Evolutionary conservation across 1,140 invertebrate genomes (phyloP).

Genomic region (Pogonomyrmex barbatus): DNA sequence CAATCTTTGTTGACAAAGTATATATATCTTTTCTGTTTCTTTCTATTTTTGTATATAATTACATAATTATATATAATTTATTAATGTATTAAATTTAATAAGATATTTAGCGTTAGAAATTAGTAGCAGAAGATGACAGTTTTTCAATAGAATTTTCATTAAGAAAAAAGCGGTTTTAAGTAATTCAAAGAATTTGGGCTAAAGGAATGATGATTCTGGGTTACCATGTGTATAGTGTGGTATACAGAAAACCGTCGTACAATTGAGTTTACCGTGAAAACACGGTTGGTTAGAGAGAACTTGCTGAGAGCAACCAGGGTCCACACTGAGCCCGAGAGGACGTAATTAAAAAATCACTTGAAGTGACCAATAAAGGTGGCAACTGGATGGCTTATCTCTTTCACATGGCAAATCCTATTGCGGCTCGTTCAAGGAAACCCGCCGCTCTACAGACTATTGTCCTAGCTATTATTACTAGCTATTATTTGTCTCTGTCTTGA

Average conservation of each 20-base stretch:
- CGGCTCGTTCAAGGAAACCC: conserved; percentile 60
- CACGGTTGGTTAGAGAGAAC: conserved; percentile 48
- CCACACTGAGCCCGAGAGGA: conserved; percentile 51
- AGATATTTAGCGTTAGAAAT: neutral
- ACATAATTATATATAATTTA: no score
- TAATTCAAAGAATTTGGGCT: conserved; percentile 25
- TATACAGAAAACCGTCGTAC: conserved; percentile 51
- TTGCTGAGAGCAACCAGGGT: conserved; percentile 49
- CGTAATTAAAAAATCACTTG: conserved; percentile 78
- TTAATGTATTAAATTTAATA: neutral
- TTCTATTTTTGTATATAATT: neutral
- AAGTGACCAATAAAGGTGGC: conserved; percentile 67
- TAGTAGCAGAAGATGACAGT: neutral
- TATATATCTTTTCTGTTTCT: neutral
- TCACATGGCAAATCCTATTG: conserved; percentile 67
- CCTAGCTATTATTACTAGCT: no score
- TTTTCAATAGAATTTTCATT: conserved; percentile 50
- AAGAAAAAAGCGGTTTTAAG: conserved; percentile 28
- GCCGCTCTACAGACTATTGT: conserved; percentile 51
- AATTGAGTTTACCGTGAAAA: conserved; percentile 67
- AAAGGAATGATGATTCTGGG: conserved; percentile 29
- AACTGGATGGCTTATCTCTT: conserved; percentile 64
- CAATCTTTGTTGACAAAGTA: neutral
- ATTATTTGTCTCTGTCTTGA: conserved; percentile 57
- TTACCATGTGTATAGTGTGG: conserved; percentile 39